Evolutionary conservation across 30 jellyfish, hydroid and myxozoan species (phyloP).

Genomic region (Aurelia sp.): DNA sequence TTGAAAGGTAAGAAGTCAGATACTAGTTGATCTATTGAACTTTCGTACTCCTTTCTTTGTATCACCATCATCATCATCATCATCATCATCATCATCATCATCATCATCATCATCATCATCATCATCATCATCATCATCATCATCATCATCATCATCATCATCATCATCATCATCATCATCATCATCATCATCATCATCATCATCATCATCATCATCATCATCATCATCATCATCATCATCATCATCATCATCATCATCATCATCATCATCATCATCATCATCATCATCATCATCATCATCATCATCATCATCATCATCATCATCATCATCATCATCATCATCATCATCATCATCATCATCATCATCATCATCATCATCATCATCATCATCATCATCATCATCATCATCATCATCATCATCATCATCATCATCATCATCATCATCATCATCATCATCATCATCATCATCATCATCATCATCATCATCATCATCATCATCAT

Average conservation of each 20-base stretch:
- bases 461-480: slow-evolving; percentile 43
- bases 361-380: too few species aligned
- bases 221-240: slow-evolving; percentile 42
- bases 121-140: too few species aligned
- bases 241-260: slow-evolving; percentile 22
- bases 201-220: slow-evolving; percentile 17
- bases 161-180: slow-evolving; percentile 30
- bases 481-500: slow-evolving; percentile 29
- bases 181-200: slow-evolving; percentile 23
- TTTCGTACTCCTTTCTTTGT: too few species aligned
- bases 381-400: neutral
- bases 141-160: too few species aligned
- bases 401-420: slow-evolving; percentile 25
- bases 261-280: slow-evolving; percentile 24
- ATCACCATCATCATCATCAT: slow-evolving; percentile 14
- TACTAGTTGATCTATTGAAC: too few species aligned
- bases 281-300: slow-evolving; percentile 24
- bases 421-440: slow-evolving; percentile 21
- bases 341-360: too few species aligned
- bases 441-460: slow-evolving; percentile 18
- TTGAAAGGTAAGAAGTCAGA: too few species aligned
- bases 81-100: too few species aligned
- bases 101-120: too few species aligned
- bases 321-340: neutral
- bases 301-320: slow-evolving; percentile 34